Evolutionary conservation across 2,113 vertebrate species (phyloP).

Genomic region (Setophaga petechia): DNA sequence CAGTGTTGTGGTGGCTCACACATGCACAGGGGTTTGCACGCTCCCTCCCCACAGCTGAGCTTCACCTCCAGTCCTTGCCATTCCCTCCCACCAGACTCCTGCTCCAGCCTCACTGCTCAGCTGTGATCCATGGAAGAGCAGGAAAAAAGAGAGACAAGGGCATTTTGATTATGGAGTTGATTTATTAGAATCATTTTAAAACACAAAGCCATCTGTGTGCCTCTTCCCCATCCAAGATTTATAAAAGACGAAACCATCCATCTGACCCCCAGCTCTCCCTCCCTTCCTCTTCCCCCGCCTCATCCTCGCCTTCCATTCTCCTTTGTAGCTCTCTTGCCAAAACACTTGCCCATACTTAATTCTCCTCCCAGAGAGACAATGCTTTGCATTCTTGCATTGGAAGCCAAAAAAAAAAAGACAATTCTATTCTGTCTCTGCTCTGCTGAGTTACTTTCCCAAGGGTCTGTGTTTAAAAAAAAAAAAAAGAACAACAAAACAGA

Average conservation of each 20-base stretch:
- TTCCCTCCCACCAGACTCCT: background rate
- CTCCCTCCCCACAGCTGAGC: fast-evolving
- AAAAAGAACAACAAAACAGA: background rate
- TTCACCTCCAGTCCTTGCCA: background rate
- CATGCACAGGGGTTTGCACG: fast-evolving
- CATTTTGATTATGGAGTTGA: constrained; percentile 67
- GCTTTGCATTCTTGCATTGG: constrained; percentile 38
- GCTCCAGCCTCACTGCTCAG: constrained; percentile 6
- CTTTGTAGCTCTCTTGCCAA: constrained; percentile 45
- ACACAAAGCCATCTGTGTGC: constrained; percentile 70
- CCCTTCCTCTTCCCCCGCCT: constrained; percentile 2
- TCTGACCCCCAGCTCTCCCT: constrained; percentile 54
- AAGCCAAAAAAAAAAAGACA: constrained; percentile 28
- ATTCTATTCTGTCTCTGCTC: constrained; percentile 39
- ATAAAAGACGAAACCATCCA: constrained; percentile 62
- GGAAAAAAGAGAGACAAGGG: constrained; percentile 2
- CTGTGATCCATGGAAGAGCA: constrained; percentile 18
- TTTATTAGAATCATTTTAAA: constrained; percentile 71
- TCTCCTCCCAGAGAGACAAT: constrained; percentile 44
- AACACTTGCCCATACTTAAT: constrained; percentile 56
- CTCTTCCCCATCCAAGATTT: constrained; percentile 67
- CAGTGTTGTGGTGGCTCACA: background rate
- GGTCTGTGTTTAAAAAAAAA: background rate
- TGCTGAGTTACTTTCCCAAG: constrained; percentile 46
- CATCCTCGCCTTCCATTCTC: constrained; percentile 24